phyloP scores from a whole-genome alignment of 37 sponge, comb jelly and placozoan species.

The Hexactinellida sp. region DNA sequence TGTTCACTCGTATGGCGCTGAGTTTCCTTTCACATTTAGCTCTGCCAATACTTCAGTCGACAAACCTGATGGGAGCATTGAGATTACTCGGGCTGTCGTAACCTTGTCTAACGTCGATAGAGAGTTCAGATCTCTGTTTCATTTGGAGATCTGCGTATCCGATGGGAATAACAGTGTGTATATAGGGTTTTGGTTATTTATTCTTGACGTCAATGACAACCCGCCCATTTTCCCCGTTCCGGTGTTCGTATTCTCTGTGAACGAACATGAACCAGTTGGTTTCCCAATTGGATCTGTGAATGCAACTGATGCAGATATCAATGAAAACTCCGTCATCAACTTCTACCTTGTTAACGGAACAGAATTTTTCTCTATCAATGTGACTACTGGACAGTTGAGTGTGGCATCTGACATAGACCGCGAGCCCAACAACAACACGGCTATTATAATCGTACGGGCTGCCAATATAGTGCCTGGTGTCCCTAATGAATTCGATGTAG shows the following conservation, averaged over 20 bases:
- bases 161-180: not conserved
- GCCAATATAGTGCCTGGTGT: not conserved
- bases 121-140: not conserved
- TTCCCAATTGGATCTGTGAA: not conserved
- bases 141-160: not conserved
- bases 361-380: not conserved
- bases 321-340: not conserved
- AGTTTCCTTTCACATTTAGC: not conserved
- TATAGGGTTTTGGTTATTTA: not conserved
- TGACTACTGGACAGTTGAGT: not conserved
- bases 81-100: not conserved
- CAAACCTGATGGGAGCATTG: not conserved
- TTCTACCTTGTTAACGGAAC: not conserved
- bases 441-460: not conserved
- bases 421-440: not conserved
- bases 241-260: not conserved
- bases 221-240: not conserved
- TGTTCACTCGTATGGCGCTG: not conserved
- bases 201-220: not conserved
- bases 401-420: not conserved
- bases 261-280: not conserved
- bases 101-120: not conserved
- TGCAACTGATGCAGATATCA: slow-evolving; percentile 2
- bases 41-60: not conserved
- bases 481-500: not conserved